A percentile compares a stretch with the other conserved stretches of the same genome.
phyloP scores from a whole-genome alignment of 1,140 invertebrate species.

The Camponotus vicinus region DNA sequence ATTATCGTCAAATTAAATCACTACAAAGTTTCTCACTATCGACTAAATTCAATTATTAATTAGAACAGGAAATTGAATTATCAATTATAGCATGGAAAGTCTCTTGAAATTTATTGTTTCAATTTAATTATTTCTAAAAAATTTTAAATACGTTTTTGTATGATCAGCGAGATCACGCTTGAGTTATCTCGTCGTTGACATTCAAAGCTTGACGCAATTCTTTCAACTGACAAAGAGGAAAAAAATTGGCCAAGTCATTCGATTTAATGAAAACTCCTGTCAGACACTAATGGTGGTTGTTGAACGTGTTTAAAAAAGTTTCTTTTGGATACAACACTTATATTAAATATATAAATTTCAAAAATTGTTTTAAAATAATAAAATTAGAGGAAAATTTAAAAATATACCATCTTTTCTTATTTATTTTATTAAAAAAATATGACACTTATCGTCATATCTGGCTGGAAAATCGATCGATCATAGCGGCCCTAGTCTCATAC shows the following conservation, averaged over 20 bases:
- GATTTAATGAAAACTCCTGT: conserved; percentile 57
- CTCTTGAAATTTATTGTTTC: neutral
- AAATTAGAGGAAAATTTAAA: neutral
- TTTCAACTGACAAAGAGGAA: neutral
- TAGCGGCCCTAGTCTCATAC: neutral
- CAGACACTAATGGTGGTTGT: neutral
- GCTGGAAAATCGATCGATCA: conserved; percentile 28
- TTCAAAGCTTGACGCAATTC: neutral
- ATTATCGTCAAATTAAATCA: neutral
- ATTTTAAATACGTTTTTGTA: neutral
- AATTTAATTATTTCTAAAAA: neutral
- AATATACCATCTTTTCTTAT: neutral
- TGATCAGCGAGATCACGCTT: neutral
- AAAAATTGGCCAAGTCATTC: conserved; percentile 51
- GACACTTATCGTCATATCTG: conserved; percentile 34
- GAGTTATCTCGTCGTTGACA: neutral
- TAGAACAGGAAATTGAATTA: neutral
- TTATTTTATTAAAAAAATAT: neutral
- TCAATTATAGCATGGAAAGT: neutral
- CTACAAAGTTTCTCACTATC: neutral
- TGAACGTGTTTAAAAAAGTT: conserved; percentile 29
- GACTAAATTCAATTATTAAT: conserved; percentile 16
- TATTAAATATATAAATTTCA: neutral
- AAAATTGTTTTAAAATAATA: conserved; percentile 13
- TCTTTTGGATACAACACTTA: neutral